phyloP scores from a whole-genome alignment of 2,113 vertebrate species.

The Hippocampus mohnikei region DNA sequence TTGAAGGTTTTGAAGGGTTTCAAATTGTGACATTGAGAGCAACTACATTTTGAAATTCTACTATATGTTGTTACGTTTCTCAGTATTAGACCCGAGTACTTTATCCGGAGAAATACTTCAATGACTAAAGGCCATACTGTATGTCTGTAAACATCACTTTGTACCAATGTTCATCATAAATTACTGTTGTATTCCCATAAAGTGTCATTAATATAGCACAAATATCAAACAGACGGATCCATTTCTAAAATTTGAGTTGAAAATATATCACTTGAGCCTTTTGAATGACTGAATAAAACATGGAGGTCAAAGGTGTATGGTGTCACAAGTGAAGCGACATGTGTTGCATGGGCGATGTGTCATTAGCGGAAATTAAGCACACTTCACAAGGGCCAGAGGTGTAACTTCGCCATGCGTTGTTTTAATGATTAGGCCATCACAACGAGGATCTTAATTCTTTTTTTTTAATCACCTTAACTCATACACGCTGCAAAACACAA shows the following conservation, averaged over 20 bases:
- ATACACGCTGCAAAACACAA: constrained; percentile 57
- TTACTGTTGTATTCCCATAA: neutral
- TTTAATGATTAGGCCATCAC: constrained; percentile 89
- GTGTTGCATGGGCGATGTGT: constrained; percentile 90
- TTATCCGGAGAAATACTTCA: too few species aligned
- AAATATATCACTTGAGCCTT: constrained; percentile 77
- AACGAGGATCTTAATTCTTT: constrained; percentile 87
- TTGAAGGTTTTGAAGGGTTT: too few species aligned
- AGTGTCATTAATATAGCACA: constrained; percentile 48
- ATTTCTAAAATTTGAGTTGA: constrained; percentile 73
- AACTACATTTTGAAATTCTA: too few species aligned
- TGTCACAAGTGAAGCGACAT: constrained; percentile 61
- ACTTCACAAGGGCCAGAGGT: constrained; percentile 84
- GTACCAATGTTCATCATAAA: neutral
- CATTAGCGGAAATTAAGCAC: constrained; percentile 97
- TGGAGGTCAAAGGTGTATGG: constrained; percentile 77
- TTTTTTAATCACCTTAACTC: constrained; percentile 76
- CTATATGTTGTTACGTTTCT: too few species aligned
- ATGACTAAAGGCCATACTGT: too few species aligned
- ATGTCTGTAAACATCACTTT: too few species aligned
- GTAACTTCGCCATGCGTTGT: constrained; percentile 77
- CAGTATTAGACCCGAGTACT: too few species aligned
- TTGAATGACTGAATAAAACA: constrained; percentile 87
- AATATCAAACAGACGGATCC: neutral
- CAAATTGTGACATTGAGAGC: too few species aligned